A percentile compares a stretch with the other conserved stretches of the same genome.
phyloP scores from a whole-genome alignment of 2,113 vertebrate species.

The Petroica traversi region DNA sequence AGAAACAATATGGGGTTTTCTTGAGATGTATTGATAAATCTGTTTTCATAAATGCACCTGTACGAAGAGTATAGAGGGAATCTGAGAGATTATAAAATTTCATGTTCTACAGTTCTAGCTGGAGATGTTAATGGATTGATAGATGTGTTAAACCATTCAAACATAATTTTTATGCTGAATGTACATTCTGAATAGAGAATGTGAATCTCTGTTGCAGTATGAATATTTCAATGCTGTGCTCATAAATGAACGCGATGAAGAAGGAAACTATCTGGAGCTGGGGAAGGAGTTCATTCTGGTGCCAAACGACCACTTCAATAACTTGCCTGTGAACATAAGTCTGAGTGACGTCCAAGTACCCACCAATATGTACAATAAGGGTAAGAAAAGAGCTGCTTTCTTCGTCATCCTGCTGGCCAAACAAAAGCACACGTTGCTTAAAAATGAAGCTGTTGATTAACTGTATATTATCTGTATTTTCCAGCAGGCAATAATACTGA shows the following conservation, averaged over 20 bases:
- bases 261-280: constrained; percentile 90
- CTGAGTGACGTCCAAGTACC: constrained; percentile 97
- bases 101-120: not conserved
- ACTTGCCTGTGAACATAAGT: constrained; percentile 95
- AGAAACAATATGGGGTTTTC: not conserved
- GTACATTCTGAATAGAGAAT: not conserved
- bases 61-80: not conserved
- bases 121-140: not conserved
- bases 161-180: not conserved
- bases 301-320: constrained; percentile 98
- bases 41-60: not conserved
- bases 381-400: constrained; percentile 58
- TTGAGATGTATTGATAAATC: not conserved
- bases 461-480: not conserved
- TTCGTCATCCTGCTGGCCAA: not conserved
- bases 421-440: not conserved
- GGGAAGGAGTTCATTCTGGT: constrained; percentile 95
- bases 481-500: not conserved
- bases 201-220: constrained; percentile 81
- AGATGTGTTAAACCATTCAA: not conserved
- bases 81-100: not conserved
- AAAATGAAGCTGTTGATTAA: not conserved
- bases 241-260: constrained; percentile 93
- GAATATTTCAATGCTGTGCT: constrained; percentile 98
- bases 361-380: constrained; percentile 99